These are phyloP conservation scores for Miniopterus natalensis DNA, from an alignment of 2,113 vertebrate genomes.

Conservation along the genomic window DNA sequence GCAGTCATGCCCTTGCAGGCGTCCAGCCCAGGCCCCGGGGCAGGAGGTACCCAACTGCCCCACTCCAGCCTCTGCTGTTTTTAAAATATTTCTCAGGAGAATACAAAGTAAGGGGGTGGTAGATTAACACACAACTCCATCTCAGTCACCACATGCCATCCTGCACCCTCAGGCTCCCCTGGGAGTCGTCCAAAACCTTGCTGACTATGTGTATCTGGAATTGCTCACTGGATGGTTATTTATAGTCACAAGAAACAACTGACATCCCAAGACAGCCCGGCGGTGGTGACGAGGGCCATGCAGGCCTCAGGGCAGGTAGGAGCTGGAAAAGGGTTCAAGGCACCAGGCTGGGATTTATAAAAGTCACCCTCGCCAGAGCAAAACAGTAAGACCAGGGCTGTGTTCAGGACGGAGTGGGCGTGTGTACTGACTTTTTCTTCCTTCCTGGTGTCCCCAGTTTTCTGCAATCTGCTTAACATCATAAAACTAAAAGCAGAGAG, in stretches of 20 bases:
- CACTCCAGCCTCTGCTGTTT: not conserved
- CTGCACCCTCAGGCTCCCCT: not conserved
- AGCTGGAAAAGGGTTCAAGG: not conserved
- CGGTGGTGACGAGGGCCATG: no score
- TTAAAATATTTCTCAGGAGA: not conserved
- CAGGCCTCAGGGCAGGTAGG: not conserved
- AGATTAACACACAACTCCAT: not conserved
- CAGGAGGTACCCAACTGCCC: not conserved
- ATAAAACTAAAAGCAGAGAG: not conserved
- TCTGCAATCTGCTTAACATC: not conserved
- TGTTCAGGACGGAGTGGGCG: not conserved
- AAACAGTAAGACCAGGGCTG: accelerated
- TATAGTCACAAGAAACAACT: not conserved
- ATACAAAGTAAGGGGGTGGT: not conserved
- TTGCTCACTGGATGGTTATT: not conserved
- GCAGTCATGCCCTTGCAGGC: not conserved
- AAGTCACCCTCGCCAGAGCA: not conserved
- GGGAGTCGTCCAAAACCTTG: not conserved
- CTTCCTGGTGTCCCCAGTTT: not conserved
- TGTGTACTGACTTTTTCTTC: not conserved
- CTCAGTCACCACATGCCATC: not conserved
- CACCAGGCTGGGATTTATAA: not conserved
- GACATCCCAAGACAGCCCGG: not conserved
- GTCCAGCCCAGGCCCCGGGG: not conserved
- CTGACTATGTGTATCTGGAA: not conserved